A percentile compares a stretch with the other conserved stretches of the same genome.
These are phyloP conservation scores for Oryzias javanicus DNA, from an alignment of 2,113 vertebrate genomes.

Conservation along the genomic window DNA sequence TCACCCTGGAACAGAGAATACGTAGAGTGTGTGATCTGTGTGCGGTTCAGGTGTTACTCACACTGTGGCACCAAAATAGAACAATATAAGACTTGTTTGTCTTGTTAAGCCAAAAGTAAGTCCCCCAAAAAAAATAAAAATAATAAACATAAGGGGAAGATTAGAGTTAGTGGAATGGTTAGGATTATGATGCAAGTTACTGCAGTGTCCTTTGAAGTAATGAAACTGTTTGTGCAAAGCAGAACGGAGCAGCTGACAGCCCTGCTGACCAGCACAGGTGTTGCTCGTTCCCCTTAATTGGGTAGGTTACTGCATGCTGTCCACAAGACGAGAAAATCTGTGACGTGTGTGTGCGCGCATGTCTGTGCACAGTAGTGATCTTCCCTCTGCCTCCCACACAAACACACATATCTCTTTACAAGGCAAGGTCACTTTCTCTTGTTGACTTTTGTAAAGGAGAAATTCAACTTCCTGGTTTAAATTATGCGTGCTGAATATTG, in stretches of 20 bases:
- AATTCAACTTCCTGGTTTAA: slow-evolving; percentile 1
- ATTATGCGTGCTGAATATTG: too few relatives aligned
- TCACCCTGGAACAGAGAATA: slow-evolving; percentile 58
- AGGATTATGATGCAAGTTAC: neutral
- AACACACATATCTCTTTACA: neutral
- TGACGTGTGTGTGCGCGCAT: slow-evolving; percentile 3
- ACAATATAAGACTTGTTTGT: neutral
- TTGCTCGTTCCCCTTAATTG: slow-evolving; percentile 46
- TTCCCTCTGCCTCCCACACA: neutral
- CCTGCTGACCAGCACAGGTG: slow-evolving; percentile 54
- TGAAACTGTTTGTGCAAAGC: slow-evolving; percentile 2
- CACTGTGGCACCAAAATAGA: neutral
- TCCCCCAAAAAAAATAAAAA: neutral
- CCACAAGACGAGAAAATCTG: slow-evolving; percentile 6
- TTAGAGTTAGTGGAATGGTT: neutral
- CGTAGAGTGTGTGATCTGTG: slow-evolving; percentile 6
- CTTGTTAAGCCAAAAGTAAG: neutral
- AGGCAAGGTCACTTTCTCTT: slow-evolving; percentile 36
- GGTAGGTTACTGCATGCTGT: slow-evolving; percentile 26
- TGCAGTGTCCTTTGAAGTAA: slow-evolving; percentile 1
- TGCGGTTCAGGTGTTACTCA: neutral
- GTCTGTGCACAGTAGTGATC: neutral
- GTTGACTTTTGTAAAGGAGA: slow-evolving; percentile 1
- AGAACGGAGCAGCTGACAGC: slow-evolving; percentile 8
- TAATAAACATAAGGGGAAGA: neutral